phyloP scores from a whole-genome alignment of 1,140 invertebrate genomes.

The Phenacoccus solenopsis region DNA sequence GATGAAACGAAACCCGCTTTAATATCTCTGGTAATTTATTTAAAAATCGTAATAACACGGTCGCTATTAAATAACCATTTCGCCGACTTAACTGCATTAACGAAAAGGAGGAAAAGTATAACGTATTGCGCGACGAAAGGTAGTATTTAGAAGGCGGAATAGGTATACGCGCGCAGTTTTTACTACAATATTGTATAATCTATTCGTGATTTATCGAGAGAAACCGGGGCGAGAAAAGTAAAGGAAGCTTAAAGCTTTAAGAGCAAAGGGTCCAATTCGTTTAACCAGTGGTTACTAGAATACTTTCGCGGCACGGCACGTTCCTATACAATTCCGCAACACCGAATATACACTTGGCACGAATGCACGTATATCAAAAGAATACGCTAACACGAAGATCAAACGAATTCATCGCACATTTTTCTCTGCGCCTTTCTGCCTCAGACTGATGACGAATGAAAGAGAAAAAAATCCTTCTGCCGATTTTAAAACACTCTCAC shows the following conservation, averaged over 20 bases:
- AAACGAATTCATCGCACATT: neutral
- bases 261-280: neutral
- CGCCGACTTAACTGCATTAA: neutral
- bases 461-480: neutral
- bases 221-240: neutral
- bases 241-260: neutral
- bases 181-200: neutral
- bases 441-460: neutral
- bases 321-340: no score
- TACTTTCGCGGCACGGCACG: no score
- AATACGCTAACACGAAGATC: no score
- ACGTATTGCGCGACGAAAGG: neutral
- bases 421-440: neutral
- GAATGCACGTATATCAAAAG: no score
- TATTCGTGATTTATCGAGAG: neutral
- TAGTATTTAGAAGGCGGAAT: neutral
- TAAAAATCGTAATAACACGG: neutral
- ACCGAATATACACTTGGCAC: no score
- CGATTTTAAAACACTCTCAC: neutral
- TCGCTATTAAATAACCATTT: neutral
- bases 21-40: neutral
- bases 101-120: neutral
- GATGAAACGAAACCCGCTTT: no score
- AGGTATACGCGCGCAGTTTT: neutral
- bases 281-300: neutral